These are phyloP conservation scores for Acleris holmiana DNA, from an alignment of 2,888 invertebrate species.

Conservation along the genomic window DNA sequence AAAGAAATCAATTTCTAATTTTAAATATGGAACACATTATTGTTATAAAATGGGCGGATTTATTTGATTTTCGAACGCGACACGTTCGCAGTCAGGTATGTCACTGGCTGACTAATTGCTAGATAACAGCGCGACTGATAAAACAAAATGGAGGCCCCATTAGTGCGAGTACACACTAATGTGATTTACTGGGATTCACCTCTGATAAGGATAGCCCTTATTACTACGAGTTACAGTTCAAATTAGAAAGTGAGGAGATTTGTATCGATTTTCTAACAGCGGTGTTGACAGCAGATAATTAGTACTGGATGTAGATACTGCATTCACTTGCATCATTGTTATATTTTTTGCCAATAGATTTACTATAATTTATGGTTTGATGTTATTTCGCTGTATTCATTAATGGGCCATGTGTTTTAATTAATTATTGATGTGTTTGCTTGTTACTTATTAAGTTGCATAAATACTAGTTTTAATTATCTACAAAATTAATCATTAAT, in stretches of 20 bases:
- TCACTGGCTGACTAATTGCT: constrained; percentile 66
- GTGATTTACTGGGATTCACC: constrained; percentile 60
- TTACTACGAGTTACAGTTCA: constrained; percentile 16
- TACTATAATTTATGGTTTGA: too few species aligned
- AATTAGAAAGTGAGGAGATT: not conserved
- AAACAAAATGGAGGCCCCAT: constrained; percentile 50
- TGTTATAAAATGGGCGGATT: constrained; percentile 33
- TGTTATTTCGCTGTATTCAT: too few species aligned
- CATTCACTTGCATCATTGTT: constrained; percentile 13
- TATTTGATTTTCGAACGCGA: constrained; percentile 36
- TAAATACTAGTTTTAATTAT: too few species aligned
- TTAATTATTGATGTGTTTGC: too few species aligned
- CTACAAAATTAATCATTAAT: too few species aligned
- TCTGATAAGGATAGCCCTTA: constrained; percentile 24
- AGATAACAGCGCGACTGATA: constrained; percentile 65
- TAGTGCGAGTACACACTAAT: constrained; percentile 46
- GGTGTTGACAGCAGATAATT: constrained; percentile 39
- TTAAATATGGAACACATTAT: constrained; percentile 4
- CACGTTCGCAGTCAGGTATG: constrained; percentile 57
- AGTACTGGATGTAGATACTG: constrained; percentile 27
- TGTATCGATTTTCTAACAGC: constrained; percentile 26
- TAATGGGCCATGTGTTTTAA: too few species aligned
- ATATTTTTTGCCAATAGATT: too few species aligned
- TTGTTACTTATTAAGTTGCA: too few species aligned
- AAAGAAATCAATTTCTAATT: constrained; percentile 7